phyloP scores from a whole-genome alignment of 2,797 vertebrate species.

The Limosa lapponica region DNA sequence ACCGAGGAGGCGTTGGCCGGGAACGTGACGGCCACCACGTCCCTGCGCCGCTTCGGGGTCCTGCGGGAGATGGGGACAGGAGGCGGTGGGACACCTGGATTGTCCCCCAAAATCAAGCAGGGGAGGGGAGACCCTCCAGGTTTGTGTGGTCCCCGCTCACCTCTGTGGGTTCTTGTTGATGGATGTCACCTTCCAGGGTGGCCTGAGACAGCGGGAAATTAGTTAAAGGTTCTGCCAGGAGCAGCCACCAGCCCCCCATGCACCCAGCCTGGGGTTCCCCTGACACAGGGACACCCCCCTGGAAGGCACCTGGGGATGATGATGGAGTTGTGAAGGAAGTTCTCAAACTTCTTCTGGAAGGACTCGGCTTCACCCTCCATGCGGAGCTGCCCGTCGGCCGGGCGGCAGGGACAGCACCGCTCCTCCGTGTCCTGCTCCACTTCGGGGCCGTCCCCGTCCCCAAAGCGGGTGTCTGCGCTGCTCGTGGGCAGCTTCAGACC shows the following conservation, averaged over 20 bases:
- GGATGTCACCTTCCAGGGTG: conserved; percentile 83
- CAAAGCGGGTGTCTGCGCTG: conserved; percentile 75
- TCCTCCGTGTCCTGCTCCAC: conserved; percentile 50
- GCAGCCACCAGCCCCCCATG: background rate
- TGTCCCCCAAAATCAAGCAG: accelerated
- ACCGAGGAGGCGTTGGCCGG: background rate
- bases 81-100: accelerated
- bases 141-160: conserved; percentile 38
- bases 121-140: background rate
- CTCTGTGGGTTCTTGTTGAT: conserved; percentile 75
- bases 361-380: conserved; percentile 73
- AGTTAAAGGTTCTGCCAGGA: background rate
- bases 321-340: conserved; percentile 83
- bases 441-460: conserved; percentile 49
- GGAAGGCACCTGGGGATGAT: conserved; percentile 79
- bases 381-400: conserved; percentile 51
- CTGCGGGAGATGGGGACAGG: background rate
- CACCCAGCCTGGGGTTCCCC: background rate
- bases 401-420: conserved; percentile 81
- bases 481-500: conserved; percentile 82
- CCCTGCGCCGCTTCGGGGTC: conserved; percentile 44
- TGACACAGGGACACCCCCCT: no score
- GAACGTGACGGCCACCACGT: background rate
- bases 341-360: conserved; percentile 85
- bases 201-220: conserved; percentile 9